phyloP scores from a whole-genome alignment of 2,888 invertebrate genomes.

The Entomobrya proxima region DNA sequence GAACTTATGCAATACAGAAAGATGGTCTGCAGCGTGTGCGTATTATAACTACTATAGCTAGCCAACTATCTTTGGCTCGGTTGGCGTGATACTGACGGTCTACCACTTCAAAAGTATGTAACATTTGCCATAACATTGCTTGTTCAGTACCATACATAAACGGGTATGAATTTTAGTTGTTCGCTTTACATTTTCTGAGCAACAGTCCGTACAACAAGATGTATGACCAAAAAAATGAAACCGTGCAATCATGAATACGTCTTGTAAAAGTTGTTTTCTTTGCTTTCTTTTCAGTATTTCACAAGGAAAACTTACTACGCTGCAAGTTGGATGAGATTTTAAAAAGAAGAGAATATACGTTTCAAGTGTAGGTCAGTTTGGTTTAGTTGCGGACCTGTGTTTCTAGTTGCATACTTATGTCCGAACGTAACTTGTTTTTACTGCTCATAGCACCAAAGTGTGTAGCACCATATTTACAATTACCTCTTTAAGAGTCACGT shows the following conservation, averaged over 20 bases:
- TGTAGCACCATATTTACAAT: too few relatives aligned
- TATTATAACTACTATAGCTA: background rate
- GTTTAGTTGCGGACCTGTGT: too few relatives aligned
- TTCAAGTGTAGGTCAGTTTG: too few relatives aligned
- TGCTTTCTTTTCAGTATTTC: slow-evolving; percentile 13
- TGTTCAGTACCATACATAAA: background rate
- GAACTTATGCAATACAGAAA: slow-evolving; percentile 13
- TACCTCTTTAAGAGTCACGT: too few relatives aligned
- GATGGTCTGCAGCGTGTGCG: background rate
- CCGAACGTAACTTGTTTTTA: too few relatives aligned
- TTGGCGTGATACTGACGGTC: background rate
- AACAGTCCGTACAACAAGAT: slow-evolving; percentile 17
- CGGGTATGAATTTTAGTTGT: background rate
- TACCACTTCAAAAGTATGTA: background rate
- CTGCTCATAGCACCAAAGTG: too few relatives aligned
- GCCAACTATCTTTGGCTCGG: background rate
- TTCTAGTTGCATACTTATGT: too few relatives aligned
- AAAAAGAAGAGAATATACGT: too few relatives aligned
- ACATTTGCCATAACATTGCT: too few relatives aligned
- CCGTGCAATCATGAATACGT: background rate
- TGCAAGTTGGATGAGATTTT: too few relatives aligned
- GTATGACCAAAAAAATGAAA: slow-evolving; percentile 11
- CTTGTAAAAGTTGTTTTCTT: background rate
- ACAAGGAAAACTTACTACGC: too few relatives aligned
- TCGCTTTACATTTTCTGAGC: slow-evolving; percentile 2